These are phyloP conservation scores for Aplochiton taeniatus DNA, from an alignment of 2,797 vertebrate genomes.

Conservation along the genomic window DNA sequence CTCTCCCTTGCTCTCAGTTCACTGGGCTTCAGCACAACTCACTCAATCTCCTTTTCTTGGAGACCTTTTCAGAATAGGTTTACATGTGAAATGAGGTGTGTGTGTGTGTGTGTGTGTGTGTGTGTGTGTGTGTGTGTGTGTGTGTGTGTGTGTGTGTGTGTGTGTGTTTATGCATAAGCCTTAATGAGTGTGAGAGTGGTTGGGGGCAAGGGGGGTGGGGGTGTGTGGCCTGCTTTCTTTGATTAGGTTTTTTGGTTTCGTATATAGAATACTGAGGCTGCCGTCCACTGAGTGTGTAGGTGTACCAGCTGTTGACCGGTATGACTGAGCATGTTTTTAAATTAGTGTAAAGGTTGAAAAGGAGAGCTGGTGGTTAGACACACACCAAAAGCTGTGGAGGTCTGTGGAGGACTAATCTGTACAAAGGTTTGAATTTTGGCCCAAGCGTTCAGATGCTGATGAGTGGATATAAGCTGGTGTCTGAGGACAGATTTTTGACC, in stretches of 20 bases:
- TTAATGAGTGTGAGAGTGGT: not conserved
- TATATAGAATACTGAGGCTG: too few relatives aligned
- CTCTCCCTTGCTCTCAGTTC: constrained; percentile 23
- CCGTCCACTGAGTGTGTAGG: too few relatives aligned
- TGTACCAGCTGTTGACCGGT: too few relatives aligned
- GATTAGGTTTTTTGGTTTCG: too few relatives aligned
- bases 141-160: not conserved
- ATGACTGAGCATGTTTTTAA: not conserved
- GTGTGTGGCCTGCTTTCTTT: too few relatives aligned
- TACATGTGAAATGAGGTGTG: constrained; percentile 28
- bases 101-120: not conserved
- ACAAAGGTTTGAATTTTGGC: constrained; percentile 34
- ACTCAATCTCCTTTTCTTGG: constrained; percentile 18
- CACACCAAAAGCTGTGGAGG: constrained; percentile 29
- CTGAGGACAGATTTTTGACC: too few relatives aligned
- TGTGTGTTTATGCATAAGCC: constrained; percentile 3
- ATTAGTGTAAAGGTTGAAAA: constrained; percentile 19
- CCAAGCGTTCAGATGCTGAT: not conserved
- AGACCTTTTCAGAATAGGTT: constrained; percentile 29
- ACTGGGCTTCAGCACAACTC: constrained; percentile 4
- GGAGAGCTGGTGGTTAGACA: constrained; percentile 13
- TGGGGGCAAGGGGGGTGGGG: too few relatives aligned
- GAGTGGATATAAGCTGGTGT: too few relatives aligned
- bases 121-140: not conserved
- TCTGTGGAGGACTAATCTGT: constrained; percentile 21